Base-by-base conservation (phyloP, 2,888 invertebrate genomes). In the Heliconius cydno region DNA sequence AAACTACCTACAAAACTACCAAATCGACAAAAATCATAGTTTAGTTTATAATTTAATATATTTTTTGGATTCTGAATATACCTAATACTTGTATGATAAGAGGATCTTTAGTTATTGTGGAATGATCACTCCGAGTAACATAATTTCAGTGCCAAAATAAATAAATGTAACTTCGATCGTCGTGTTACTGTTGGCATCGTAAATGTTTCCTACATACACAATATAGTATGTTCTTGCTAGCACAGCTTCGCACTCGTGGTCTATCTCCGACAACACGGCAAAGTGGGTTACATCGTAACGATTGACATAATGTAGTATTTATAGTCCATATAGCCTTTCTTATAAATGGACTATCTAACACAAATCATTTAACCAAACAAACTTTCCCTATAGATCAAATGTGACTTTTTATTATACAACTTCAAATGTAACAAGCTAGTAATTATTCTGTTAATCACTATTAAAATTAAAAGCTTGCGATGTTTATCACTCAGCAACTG, bases 91-190 rank as follows among this genome's bases (percentile, higher is more conserved):
- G 41, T 3, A 46, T 41, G 9, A 25, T 9, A 70, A 70, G 41
- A 70, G 41, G 25, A 46, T 70, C 9, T 70, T 46, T 25, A 46
- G 70, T 70, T 70, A 70, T 70, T 70, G 15, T 25, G 19, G 15
- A 70, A 70, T 28, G 41, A 25, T 70, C 7, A 46, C 41, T 25
- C 2, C 15, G 41, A 41, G 15, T 41, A 70, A 70, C 41, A 46
- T 70, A 15, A 70, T 46, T 70, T 25, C 41, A 25, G 70, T 46
- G 70, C 70, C 70, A 46, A 46, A 41, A 70, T 25, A 25, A 70
- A 70, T 70, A 70, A 70, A 70, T 70, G 19, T 70, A 41, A 70
- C 25, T 46, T 70, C 25, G 70, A 41, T 25, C 15, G 41, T 41
- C 70, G 25, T 70, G 25, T 28, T 25, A 25, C 41, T 68, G 70